Percentiles rank a stretch among this genome's conserved stretches.
Conservation (phyloP, 2,888 invertebrate genomes). For the Drosophila emarginata region DNA sequence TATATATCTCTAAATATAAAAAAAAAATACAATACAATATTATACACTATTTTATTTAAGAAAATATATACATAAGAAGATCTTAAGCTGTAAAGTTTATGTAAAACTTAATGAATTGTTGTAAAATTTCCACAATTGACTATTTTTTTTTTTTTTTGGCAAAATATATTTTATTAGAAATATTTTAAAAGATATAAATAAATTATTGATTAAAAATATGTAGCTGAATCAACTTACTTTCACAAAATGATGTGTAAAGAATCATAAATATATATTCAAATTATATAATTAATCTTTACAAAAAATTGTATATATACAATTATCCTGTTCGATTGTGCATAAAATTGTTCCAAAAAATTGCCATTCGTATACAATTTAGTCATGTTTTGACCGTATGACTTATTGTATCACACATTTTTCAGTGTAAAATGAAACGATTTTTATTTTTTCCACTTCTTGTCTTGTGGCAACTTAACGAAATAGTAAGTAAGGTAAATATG, state of each 20-base stretch:
- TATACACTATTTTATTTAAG: too few relatives aligned
- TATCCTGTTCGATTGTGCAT: not conserved
- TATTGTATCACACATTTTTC: not conserved
- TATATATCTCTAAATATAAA: not conserved
- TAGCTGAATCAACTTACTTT: not conserved
- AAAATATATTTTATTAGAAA: not conserved
- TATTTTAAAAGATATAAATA: too few relatives aligned
- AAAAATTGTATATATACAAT: not conserved
- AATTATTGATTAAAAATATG: too few relatives aligned
- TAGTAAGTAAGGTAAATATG: not conserved
- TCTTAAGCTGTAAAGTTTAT: not conserved
- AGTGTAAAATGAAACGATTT: not conserved
- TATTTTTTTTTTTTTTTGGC: not conserved
- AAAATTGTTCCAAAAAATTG: not conserved
- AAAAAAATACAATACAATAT: too few relatives aligned
- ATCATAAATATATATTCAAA: not conserved
- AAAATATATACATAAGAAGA: too few relatives aligned
- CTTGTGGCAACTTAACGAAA: not conserved
- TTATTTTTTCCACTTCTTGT: not conserved
- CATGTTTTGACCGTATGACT: not conserved
- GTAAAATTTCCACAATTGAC: not conserved
- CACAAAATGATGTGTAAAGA: not conserved
- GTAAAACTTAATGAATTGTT: not conserved
- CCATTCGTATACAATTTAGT: not conserved
- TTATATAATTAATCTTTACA: not conserved